Evolutionary conservation across 2,113 vertebrate species (phyloP).

Genomic region (Pseudorasbora parva): DNA sequence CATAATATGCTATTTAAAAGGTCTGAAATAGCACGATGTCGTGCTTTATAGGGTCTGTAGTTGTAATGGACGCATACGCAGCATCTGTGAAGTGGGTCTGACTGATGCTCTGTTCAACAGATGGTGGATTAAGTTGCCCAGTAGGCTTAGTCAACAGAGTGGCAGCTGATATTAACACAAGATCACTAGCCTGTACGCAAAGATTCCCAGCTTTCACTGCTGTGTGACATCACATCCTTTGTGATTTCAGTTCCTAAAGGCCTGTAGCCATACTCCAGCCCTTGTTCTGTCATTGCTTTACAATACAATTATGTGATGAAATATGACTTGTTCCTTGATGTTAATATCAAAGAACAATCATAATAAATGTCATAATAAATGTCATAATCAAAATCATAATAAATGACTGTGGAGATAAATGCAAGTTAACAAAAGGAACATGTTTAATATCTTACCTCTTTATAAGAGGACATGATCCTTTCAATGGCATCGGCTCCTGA

Average conservation of each 20-base stretch:
- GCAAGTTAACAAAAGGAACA: background rate
- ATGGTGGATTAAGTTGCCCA: conserved; percentile 73
- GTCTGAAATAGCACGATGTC: background rate
- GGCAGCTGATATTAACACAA: conserved; percentile 41
- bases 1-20: background rate
- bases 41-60: background rate
- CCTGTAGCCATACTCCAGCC: background rate
- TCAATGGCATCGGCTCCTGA: conserved; percentile 97
- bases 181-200: background rate
- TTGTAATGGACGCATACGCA: background rate
- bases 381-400: too few relatives aligned
- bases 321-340: too few relatives aligned
- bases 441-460: conserved; percentile 83
- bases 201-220: conserved; percentile 37
- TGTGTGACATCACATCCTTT: conserved; percentile 30
- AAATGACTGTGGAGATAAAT: background rate
- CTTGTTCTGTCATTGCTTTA: background rate
- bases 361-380: too few relatives aligned
- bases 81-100: conserved; percentile 23
- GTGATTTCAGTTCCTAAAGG: background rate
- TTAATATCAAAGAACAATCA: background rate
- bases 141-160: conserved; percentile 61
- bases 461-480: conserved; percentile 99
- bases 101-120: conserved; percentile 69
- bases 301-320: background rate